A percentile compares a stretch with the other conserved stretches of the same genome.
Conservation (phyloP, 2,797 vertebrate genomes). For the Stomatorhinus walkeri region DNA sequence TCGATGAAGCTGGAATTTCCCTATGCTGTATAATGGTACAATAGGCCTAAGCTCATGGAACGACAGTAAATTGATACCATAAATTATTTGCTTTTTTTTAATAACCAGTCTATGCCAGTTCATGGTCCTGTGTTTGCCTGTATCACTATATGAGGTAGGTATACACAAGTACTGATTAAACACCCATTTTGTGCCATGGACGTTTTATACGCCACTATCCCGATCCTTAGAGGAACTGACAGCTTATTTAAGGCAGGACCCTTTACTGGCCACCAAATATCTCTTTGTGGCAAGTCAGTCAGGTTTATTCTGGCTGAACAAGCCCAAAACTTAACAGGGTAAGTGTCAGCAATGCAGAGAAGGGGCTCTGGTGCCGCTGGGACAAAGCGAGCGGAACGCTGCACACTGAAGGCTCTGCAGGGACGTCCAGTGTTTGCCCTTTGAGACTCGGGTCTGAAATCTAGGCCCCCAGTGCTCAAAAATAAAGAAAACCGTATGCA, state of each 20-base stretch:
- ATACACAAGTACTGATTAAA: slow-evolving; percentile 45
- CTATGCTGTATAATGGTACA: background rate
- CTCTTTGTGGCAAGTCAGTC: background rate
- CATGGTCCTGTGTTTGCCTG: slow-evolving; percentile 29
- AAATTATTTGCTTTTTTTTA: slow-evolving; percentile 21
- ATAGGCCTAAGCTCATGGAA: slow-evolving; percentile 23
- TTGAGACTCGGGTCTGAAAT: background rate
- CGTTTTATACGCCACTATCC: slow-evolving; percentile 26
- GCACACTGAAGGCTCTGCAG: background rate
- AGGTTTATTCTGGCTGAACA: background rate
- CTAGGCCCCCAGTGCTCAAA: background rate
- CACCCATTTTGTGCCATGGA: background rate
- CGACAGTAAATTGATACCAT: slow-evolving; percentile 10
- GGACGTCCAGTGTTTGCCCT: background rate
- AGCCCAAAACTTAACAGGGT: background rate
- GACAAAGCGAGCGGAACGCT: background rate
- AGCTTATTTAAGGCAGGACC: slow-evolving; percentile 19
- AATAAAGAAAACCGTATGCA: background rate
- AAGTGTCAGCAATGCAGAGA: background rate
- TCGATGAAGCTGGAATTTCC: slow-evolving; percentile 13
- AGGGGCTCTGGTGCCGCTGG: background rate
- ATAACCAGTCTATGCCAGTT: slow-evolving; percentile 21
- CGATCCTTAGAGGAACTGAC: slow-evolving; percentile 18
- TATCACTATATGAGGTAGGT: slow-evolving; percentile 60
- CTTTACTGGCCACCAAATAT: slow-evolving; percentile 14